A percentile compares a stretch with the other conserved stretches of the same genome.
Conservation (phyloP, 2,797 vertebrate genomes). For the Micropoecilia bifurca region DNA sequence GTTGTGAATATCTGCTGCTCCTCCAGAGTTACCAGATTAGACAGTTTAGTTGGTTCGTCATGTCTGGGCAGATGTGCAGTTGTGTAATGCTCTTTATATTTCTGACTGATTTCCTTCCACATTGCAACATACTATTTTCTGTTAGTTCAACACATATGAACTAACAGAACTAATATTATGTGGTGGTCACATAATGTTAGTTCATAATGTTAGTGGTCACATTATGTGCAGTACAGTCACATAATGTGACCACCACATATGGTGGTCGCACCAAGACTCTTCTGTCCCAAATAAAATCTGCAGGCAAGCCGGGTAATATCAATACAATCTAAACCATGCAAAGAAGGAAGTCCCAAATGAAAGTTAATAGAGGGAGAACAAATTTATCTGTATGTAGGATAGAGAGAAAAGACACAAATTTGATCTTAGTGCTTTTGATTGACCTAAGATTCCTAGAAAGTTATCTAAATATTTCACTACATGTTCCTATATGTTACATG, state of each 20-base stretch:
- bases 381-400: background rate
- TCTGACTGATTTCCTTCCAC: background rate
- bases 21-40: background rate
- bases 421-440: background rate
- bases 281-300: background rate
- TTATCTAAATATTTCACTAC: background rate
- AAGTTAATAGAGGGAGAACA: background rate
- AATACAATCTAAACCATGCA: background rate
- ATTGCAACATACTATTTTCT: background rate
- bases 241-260: too few species aligned
- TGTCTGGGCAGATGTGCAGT: background rate
- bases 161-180: too few species aligned
- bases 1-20: background rate
- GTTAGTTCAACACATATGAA: background rate
- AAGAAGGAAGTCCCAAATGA: background rate
- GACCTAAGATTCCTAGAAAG: background rate
- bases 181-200: too few species aligned
- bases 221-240: too few species aligned
- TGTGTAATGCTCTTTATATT: background rate
- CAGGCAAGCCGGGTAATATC: background rate
- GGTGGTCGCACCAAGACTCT: too few species aligned
- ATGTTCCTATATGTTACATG: background rate
- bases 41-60: background rate
- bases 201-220: too few species aligned
- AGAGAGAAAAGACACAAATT: background rate